Conservation (phyloP, 2,113 vertebrate genomes). For the Apistogramma diplotaenia region DNA sequence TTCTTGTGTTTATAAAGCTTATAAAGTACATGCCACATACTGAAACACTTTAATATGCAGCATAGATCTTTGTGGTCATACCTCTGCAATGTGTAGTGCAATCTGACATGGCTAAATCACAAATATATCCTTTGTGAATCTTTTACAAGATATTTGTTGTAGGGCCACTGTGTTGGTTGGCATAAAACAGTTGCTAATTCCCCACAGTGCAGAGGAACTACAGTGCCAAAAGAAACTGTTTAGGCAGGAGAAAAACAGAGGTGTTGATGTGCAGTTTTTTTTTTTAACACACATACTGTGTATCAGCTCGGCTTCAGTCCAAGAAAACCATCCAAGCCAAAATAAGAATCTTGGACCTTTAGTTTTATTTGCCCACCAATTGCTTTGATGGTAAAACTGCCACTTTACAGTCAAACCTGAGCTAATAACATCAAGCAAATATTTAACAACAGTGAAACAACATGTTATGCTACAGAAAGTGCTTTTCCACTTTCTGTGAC, state of each 20-base stretch:
- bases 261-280: not conserved
- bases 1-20: not conserved
- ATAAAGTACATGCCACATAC: fast-evolving
- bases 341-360: not conserved
- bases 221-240: not conserved
- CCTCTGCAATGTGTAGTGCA: not conserved
- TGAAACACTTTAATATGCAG: not conserved
- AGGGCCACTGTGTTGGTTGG: not conserved
- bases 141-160: not conserved
- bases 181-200: not conserved
- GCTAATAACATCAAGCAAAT: not conserved
- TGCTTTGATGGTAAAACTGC: constrained; percentile 1
- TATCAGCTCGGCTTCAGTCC: not conserved
- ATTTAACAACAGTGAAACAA: not conserved
- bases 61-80: not conserved
- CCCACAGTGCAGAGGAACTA: not conserved
- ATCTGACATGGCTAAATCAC: not conserved
- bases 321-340: not conserved
- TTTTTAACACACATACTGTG: not conserved
- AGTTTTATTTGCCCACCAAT: constrained; percentile 3
- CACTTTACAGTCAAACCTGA: not conserved
- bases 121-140: not conserved
- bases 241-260: not conserved
- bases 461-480: not conserved
- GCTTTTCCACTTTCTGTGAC: not conserved